phyloP scores from a whole-genome alignment of 2,888 invertebrate species.

The Biston betularia region DNA sequence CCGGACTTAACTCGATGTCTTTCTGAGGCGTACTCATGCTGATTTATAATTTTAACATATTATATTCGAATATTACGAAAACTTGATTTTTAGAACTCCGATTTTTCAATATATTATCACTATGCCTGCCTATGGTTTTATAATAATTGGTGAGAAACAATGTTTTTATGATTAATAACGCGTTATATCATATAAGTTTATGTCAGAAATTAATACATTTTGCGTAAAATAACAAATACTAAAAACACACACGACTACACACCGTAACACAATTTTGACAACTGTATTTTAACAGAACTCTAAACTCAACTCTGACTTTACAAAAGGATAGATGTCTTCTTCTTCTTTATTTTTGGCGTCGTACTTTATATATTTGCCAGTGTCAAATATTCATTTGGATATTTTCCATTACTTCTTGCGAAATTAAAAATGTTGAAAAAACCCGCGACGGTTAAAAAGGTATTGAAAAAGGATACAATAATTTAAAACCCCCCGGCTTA shows the following conservation, averaged over 20 bases:
- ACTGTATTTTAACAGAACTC: constrained; percentile 5
- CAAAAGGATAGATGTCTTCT: neutral
- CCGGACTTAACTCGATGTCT: constrained; percentile 78
- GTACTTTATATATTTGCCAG: no score
- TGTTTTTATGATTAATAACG: neutral
- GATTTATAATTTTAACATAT: constrained; percentile 35
- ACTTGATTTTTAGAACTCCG: constrained; percentile 15
- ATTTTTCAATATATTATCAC: constrained; percentile 15
- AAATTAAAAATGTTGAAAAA: no score
- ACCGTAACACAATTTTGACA: constrained; percentile 9
- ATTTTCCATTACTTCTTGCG: no score
- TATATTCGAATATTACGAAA: constrained; percentile 26
- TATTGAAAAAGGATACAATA: no score
- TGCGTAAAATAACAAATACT: neutral
- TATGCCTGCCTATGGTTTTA: neutral
- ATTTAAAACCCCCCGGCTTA: no score
- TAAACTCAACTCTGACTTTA: neutral
- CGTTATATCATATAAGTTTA: neutral
- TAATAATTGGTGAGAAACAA: neutral
- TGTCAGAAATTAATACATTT: neutral
- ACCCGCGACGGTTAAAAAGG: no score
- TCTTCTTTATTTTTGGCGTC: no score
- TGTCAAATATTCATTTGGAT: no score
- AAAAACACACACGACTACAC: neutral
- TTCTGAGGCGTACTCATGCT: constrained; percentile 73